phyloP scores from a whole-genome alignment of 2,888 invertebrate genomes.

The Brenthis ino region DNA sequence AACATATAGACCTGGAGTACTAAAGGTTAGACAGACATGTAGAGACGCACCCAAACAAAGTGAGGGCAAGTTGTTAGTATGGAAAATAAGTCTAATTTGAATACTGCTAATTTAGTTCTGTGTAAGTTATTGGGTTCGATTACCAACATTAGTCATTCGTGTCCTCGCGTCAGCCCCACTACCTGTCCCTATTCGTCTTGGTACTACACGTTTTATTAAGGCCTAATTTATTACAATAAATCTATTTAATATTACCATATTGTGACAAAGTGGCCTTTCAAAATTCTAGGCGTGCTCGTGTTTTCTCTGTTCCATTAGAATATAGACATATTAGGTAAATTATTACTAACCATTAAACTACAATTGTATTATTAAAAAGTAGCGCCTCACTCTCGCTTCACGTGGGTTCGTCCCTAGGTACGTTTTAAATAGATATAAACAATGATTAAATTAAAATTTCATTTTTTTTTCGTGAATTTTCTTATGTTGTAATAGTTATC shows the following conservation, averaged over 20 bases:
- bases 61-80: no score
- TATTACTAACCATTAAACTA: not conserved
- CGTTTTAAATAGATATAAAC: no score
- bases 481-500: no score
- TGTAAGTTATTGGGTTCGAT: constrained; percentile 7
- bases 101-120: not conserved
- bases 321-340: not conserved
- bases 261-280: constrained; percentile 2
- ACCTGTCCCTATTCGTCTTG: constrained; percentile 9
- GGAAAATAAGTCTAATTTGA: no score
- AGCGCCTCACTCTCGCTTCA: no score
- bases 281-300: constrained; percentile 1
- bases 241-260: constrained; percentile 4
- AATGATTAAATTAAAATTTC: no score
- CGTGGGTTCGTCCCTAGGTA: no score
- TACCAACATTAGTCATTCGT: constrained; percentile 25
- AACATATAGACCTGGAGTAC: no score
- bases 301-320: constrained; percentile 7
- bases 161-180: constrained; percentile 10
- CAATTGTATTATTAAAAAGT: not conserved
- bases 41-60: no score
- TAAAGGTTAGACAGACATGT: no score
- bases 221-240: constrained; percentile 16
- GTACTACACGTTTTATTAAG: constrained; percentile 1
- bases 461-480: no score